These are phyloP conservation scores for Rhamnusium bicolor DNA, from an alignment of 2,888 invertebrate genomes.

Conservation along the genomic window DNA sequence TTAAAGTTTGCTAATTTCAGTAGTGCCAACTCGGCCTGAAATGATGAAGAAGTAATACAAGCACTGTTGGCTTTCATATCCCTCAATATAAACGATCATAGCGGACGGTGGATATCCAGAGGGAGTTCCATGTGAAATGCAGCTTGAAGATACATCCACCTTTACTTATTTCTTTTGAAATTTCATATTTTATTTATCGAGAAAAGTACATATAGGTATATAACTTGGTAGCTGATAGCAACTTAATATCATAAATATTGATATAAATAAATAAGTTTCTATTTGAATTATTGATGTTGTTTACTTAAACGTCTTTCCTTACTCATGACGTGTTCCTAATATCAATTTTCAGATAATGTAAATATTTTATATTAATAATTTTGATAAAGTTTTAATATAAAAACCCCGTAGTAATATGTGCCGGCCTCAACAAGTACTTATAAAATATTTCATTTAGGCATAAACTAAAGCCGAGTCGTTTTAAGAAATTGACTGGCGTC, in stretches of 20 bases:
- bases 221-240: neutral
- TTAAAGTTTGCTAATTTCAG: conserved; percentile 26
- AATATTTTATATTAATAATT: neutral
- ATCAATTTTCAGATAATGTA: neutral
- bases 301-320: neutral
- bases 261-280: neutral
- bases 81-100: neutral
- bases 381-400: no score
- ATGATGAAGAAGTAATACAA: conserved; percentile 3
- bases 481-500: no score
- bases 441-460: no score
- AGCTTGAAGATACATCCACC: neutral
- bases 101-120: neutral
- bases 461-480: no score
- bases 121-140: neutral
- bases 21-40: neutral
- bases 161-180: neutral
- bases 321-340: neutral
- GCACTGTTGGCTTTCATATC: conserved; percentile 4
- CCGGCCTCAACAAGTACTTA: no score
- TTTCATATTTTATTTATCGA: neutral
- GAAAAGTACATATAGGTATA: neutral
- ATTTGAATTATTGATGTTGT: neutral
- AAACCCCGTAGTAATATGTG: no score
- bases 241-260: neutral